Base-by-base conservation (phyloP, 2,888 invertebrate species). In the Agrochola litura region DNA sequence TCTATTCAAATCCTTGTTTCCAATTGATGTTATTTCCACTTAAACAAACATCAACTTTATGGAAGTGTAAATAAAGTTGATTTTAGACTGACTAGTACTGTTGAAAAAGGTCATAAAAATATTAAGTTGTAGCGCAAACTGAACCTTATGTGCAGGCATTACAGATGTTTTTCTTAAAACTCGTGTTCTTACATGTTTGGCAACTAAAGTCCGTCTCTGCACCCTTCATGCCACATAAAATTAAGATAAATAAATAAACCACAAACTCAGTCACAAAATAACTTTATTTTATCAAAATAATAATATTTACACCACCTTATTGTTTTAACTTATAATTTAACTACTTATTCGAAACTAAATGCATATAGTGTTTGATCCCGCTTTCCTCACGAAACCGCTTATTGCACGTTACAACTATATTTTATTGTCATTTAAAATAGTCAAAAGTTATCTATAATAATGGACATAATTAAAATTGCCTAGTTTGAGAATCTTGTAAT, bases 241-340 rank as follows among this genome's bases (percentile, higher is more conserved):
- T 54, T n/a, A n/a, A 56, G 19, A 56, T n/a, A n/a, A 56, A 56
- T 56, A 54, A 54, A 10, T 22, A 56, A 56, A 56, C 30, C 60
- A 73, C 41, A 73, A 61, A 8, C 37, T 82, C 87, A 89, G 90
- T 93, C 92, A 90, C 86, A 92, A 92, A 92, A 92, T 90, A 91
- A 90, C 91, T 94, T 93, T 93, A 93, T 93, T 94, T 83, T 89
- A 89, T 91, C 84, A 86, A 87, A 87, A 84, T 83, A 89, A 89
- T 92, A 92, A 93, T 95, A 95, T 95, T 94, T 94, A 95, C 94
- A 95, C 89, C 90, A 86, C 82, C 82, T 90, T 88, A 82, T n/a
- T 82, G 60, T 84, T 76, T 81, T 80, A 79, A 78, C 73, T 85
- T 84, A 83, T 77, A 86, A 86, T 86, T 90, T 90, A 87, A 76